A percentile compares a stretch with the other conserved stretches of the same genome.
Conservation (phyloP, 1,140 invertebrate species). For the Mercenaria mercenaria region DNA sequence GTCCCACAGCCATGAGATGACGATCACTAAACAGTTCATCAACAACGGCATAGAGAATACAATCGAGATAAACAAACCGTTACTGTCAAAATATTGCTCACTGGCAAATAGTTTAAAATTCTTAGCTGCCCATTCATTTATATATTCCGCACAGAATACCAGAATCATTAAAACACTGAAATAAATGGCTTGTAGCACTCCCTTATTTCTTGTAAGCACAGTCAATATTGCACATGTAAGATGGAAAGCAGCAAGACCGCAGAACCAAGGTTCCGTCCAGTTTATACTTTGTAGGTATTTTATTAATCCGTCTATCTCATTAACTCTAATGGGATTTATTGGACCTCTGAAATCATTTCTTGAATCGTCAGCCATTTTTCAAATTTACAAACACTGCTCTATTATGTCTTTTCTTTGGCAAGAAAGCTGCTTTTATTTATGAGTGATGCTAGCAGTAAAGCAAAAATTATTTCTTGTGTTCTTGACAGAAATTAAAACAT, state of each 20-base stretch:
- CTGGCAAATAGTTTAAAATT: conserved; percentile 93
- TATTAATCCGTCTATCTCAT: conserved; percentile 45
- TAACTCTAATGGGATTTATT: conserved; percentile 39
- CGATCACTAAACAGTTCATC: conserved; percentile 96
- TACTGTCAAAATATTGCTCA: conserved; percentile 96
- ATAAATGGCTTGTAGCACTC: conserved; percentile 47
- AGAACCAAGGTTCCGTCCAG: conserved; percentile 68
- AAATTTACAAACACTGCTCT: not conserved
- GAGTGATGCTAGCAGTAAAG: not conserved
- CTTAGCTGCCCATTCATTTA: conserved; percentile 94
- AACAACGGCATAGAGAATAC: conserved; percentile 96
- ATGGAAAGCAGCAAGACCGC: conserved; percentile 62
- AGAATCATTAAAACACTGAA: conserved; percentile 89
- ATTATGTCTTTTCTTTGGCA: not conserved
- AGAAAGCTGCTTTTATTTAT: not conserved
- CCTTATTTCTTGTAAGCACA: conserved; percentile 46
- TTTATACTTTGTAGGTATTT: conserved; percentile 51
- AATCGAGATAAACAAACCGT: conserved; percentile 96
- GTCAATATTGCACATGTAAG: conserved; percentile 59
- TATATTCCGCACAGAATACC: conserved; percentile 95
- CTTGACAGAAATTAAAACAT: too few relatives aligned
- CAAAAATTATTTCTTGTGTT: not conserved
- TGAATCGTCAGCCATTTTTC: not conserved
- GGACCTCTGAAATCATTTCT: conserved; percentile 26
- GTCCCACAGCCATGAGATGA: conserved; percentile 88